phyloP scores from a whole-genome alignment of 2,888 invertebrate species.

The Orchestes rusci region DNA sequence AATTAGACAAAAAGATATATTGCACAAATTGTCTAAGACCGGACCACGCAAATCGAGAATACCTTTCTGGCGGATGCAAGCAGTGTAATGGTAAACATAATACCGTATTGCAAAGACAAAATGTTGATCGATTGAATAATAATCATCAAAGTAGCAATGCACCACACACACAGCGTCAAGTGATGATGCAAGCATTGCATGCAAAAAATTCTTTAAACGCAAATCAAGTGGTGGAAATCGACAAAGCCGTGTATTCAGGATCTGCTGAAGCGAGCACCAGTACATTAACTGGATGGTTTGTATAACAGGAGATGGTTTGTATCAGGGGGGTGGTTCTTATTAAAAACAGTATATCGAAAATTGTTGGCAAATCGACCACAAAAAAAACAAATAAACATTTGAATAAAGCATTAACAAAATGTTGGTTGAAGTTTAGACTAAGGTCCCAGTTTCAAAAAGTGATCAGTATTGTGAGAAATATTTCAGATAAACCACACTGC shows the following conservation, averaged over 20 bases:
- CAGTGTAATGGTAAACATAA: slow-evolving; percentile 10
- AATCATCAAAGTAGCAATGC: neutral
- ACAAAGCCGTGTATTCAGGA: too few relatives aligned
- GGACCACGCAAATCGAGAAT: slow-evolving; percentile 8
- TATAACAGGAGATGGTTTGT: slow-evolving; percentile 14
- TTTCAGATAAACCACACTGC: slow-evolving; percentile 1
- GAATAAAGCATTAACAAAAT: too few relatives aligned
- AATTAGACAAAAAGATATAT: slow-evolving; percentile 3
- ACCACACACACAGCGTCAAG: too few relatives aligned
- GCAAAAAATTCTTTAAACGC: too few relatives aligned
- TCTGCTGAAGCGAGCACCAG: too few relatives aligned
- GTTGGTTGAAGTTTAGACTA: slow-evolving; percentile 1
- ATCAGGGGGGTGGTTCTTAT: slow-evolving; percentile 2
- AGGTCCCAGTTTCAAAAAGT: neutral
- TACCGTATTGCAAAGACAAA: neutral
- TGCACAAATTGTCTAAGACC: slow-evolving; percentile 13
- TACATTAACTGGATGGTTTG: too few relatives aligned
- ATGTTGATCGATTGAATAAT: neutral
- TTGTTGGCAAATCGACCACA: slow-evolving; percentile 5
- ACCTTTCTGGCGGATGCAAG: slow-evolving; percentile 1
- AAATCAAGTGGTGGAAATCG: too few relatives aligned
- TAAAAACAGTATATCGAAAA: neutral
- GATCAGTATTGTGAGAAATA: too few relatives aligned
- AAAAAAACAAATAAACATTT: too few relatives aligned
- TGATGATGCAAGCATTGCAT: too few relatives aligned